These are phyloP conservation scores for Schizaphis graminum DNA, from an alignment of 2,888 invertebrate species.

Conservation along the genomic window DNA sequence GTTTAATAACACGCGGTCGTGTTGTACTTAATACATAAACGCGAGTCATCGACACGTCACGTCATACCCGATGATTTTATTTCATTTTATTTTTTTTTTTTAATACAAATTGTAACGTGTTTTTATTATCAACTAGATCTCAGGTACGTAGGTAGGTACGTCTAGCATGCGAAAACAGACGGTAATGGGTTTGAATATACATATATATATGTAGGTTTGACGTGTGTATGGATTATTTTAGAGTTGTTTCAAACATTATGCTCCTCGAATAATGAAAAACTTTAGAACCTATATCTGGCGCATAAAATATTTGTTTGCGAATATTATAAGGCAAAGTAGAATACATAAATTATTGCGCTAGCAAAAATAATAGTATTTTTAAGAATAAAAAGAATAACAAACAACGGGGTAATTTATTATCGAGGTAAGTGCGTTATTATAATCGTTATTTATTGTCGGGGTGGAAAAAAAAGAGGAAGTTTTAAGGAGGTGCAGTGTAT, in stretches of 20 bases:
- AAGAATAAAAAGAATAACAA: slow-evolving; percentile 10
- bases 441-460: slow-evolving; percentile 47
- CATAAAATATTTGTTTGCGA: background rate
- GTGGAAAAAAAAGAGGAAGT: background rate
- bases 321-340: background rate
- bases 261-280: background rate
- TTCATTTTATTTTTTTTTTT: background rate
- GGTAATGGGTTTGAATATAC: background rate
- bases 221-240: background rate
- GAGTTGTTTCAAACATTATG: background rate
- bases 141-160: background rate
- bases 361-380: background rate
- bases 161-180: background rate
- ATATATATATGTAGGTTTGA: background rate
- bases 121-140: background rate
- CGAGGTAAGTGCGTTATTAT: slow-evolving; percentile 50
- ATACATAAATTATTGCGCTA: slow-evolving; percentile 21
- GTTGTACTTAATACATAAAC: background rate
- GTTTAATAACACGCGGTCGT: background rate
- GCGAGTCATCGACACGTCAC: background rate
- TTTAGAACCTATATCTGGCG: background rate
- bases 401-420: slow-evolving; percentile 48
- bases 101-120: background rate
- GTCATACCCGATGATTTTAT: background rate
- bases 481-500: background rate